Conservation (phyloP, 30 jellyfish, hydroid and myxozoan species). For the Turritopsis dohrnii region DNA sequence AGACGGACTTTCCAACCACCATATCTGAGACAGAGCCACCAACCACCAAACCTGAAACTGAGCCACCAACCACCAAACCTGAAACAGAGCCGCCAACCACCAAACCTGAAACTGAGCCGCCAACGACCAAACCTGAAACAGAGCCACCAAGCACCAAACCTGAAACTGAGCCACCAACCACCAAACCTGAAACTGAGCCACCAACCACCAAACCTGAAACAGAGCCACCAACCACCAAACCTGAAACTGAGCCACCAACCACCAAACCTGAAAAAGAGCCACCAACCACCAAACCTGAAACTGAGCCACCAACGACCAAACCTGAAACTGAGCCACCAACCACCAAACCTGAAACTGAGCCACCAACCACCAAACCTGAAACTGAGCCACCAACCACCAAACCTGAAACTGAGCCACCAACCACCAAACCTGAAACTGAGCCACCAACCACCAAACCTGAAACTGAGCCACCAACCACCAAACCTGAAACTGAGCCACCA, state of each 20-base stretch:
- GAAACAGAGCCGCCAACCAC: constrained; percentile 8
- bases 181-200: not conserved
- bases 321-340: constrained; percentile 7
- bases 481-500: constrained; percentile 1
- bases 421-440: not conserved
- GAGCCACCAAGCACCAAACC: not conserved
- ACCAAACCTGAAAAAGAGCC: not conserved
- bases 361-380: not conserved
- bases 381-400: not conserved
- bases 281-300: not conserved
- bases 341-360: not conserved
- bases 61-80: constrained; percentile 1
- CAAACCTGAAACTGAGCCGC: not conserved
- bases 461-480: constrained; percentile 7
- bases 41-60: not conserved
- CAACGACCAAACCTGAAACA: not conserved
- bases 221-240: not conserved
- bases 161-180: not conserved
- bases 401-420: not conserved
- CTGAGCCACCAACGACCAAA: not conserved
- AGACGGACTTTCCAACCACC: not conserved
- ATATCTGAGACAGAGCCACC: not conserved
- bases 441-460: constrained; percentile 5
- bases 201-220: not conserved
- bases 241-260: not conserved